These are phyloP conservation scores for Cettia cetti DNA, from an alignment of 2,113 vertebrate genomes.

Conservation along the genomic window DNA sequence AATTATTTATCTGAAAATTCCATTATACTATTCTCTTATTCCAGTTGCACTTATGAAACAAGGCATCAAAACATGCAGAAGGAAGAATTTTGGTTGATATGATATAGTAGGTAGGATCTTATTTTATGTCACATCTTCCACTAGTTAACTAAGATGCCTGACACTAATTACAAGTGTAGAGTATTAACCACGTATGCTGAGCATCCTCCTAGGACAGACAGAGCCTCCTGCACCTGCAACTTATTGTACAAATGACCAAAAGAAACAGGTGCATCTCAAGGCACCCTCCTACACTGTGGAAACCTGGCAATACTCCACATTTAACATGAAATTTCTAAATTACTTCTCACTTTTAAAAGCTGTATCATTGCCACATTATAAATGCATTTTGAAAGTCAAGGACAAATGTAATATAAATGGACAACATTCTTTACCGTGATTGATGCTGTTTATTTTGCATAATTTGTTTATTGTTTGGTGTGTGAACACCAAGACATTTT, in stretches of 20 bases:
- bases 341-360: neutral
- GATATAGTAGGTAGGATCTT: neutral
- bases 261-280: neutral
- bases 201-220: neutral
- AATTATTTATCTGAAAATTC: neutral
- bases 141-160: neutral
- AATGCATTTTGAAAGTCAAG: constrained; percentile 5
- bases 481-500: neutral
- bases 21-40: neutral
- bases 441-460: constrained; percentile 19
- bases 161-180: neutral
- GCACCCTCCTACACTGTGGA: neutral
- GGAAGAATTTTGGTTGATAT: neutral
- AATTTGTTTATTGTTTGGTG: constrained; percentile 31
- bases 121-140: neutral
- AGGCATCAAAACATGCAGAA: neutral
- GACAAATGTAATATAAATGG: neutral
- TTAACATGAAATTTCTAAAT: neutral
- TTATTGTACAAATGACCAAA: neutral
- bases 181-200: neutral
- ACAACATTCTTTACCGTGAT: neutral
- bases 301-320: neutral
- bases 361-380: neutral
- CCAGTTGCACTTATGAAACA: neutral
- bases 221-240: neutral